Conservation (phyloP, 2,797 vertebrate genomes). For the Neopelma chrysocephalum region DNA sequence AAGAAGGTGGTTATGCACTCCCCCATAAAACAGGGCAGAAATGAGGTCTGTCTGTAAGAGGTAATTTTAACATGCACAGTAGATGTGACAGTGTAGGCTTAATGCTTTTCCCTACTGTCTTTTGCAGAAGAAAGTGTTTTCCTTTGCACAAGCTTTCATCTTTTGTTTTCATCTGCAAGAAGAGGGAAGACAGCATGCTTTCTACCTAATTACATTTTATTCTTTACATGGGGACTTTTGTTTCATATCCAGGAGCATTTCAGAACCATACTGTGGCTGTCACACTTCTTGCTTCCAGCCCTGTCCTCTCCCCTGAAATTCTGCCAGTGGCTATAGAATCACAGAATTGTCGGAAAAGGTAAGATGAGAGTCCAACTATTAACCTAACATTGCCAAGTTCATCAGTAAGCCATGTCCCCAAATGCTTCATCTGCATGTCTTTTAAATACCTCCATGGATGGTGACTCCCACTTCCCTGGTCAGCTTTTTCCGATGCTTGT, state of each 20-base stretch:
- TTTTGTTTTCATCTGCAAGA: background rate
- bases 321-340: background rate
- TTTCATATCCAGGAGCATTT: background rate
- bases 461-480: background rate
- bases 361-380: background rate
- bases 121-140: background rate
- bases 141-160: background rate
- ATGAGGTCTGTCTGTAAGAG: background rate
- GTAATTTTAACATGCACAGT: background rate
- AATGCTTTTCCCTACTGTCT: background rate
- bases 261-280: rapidly evolving
- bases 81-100: background rate
- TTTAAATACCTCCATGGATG: background rate
- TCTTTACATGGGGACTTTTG: background rate
- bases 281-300: rapidly evolving
- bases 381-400: background rate
- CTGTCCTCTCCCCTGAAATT: background rate
- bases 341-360: rapidly evolving
- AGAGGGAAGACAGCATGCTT: background rate
- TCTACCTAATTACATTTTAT: background rate
- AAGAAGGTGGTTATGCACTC: background rate
- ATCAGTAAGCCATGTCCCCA: background rate
- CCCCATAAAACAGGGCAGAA: background rate
- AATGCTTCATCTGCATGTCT: background rate
- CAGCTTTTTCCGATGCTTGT: background rate